Base-by-base conservation (phyloP, 2,888 invertebrate genomes). In the Drosophila borealis region DNA sequence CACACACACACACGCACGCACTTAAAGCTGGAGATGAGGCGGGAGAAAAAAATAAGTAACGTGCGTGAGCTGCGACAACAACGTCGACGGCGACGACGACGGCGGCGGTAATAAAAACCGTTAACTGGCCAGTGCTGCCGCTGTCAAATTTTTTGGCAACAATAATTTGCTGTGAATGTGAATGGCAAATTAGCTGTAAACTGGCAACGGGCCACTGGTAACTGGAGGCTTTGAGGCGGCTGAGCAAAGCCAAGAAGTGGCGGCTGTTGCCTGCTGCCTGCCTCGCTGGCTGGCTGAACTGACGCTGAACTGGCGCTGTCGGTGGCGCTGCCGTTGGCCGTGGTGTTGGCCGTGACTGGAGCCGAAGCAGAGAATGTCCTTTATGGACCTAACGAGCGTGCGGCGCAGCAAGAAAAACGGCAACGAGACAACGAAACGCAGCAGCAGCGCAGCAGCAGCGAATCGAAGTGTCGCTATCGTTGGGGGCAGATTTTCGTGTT, bases 351-450 rank as follows among this genome's bases (percentile, higher is more conserved):
- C 74, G 70, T 74, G 60, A 75, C 84, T 85, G 81, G 81, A 78
- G 70, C 80, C 84, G 84, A 81, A 67, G 70, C 76, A 76, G 72
- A 48, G 80, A 78, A 74, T 84, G 78, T 82, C 81, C 81, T 82
- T 82, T 83, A 81, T 81, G 84, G 81, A 80, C 76, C 81, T 81
- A 76, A 76, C 75, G 75, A 74, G 67, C 73, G 56, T 59, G 69
- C 66, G 69, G 59, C 54, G 60, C 63, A 70, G 61, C 70, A 61
- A 70, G 53, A 53, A 61, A 53, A 53, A 53, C 56, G 63, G 55
- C 74, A 66, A 56, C 72, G 72, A 62, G 62, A 48, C 66, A 53
- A 53, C 54, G 29, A 45, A 50, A 57, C 45, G 57, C 70, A 56
- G 54, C 70, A 39, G 46, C 60, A 45, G 60, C 76, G 44, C 80